Percentiles rank a stretch among this genome's conserved stretches.
phyloP scores from a whole-genome alignment of 2,113 vertebrate genomes.

The Pollimyrus isidori region DNA sequence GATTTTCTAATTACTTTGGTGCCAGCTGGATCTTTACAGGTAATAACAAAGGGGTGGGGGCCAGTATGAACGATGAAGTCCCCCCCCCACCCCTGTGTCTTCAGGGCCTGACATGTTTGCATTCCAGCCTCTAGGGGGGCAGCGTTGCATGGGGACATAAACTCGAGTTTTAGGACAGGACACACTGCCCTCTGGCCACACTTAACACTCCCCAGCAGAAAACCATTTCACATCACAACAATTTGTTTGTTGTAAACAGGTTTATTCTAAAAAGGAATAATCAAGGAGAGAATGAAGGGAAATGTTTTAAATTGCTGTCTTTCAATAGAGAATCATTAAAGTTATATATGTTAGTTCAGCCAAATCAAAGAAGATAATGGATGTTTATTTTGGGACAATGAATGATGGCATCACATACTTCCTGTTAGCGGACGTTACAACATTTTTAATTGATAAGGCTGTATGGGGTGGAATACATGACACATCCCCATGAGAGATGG shows the following conservation, averaged over 20 bases:
- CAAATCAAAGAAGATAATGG: not conserved
- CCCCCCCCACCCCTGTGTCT: not conserved
- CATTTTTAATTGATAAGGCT: constrained; percentile 11
- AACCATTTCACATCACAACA: not conserved
- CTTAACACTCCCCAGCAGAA: not conserved
- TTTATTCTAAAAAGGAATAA: not conserved
- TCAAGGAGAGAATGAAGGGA: not conserved
- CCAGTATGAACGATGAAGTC: not conserved
- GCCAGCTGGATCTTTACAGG: too few relatives aligned
- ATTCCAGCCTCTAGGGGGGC: not conserved
- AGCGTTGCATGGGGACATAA: not conserved
- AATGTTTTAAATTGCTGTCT: not conserved
- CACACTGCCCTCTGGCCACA: not conserved
- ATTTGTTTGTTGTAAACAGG: not conserved
- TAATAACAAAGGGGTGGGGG: not conserved
- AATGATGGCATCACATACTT: not conserved
- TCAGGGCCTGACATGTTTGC: not conserved
- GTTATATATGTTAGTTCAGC: not conserved
- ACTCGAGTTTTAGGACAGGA: not conserved
- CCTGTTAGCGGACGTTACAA: not conserved
- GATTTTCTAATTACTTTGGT: not conserved
- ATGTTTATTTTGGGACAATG: not conserved
- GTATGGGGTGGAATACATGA: constrained; percentile 16
- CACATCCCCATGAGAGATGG: constrained; percentile 18
- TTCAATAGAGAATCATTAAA: not conserved